phyloP scores from a whole-genome alignment of 1,140 invertebrate species.

The Chrysopa pallens region DNA sequence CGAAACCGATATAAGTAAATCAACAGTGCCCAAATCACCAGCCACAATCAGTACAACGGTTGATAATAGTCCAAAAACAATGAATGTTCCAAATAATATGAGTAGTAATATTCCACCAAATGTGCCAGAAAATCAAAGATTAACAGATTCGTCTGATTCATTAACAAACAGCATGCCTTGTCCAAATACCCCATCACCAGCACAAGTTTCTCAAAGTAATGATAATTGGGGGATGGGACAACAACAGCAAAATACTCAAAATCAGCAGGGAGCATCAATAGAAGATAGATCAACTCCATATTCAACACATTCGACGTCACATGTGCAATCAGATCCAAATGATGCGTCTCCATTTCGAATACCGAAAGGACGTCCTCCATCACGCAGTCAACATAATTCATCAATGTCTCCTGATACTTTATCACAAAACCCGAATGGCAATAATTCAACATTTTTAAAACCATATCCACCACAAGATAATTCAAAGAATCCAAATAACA shows the following conservation, averaged over 20 bases:
- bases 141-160: background rate
- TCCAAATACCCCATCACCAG: background rate
- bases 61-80: background rate
- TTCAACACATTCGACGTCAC: background rate
- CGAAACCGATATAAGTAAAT: background rate
- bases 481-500: background rate
- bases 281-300: background rate
- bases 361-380: conserved; percentile 43
- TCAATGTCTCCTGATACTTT: conserved; percentile 20
- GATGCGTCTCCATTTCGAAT: conserved; percentile 40
- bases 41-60: background rate
- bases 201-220: background rate
- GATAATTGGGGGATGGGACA: background rate
- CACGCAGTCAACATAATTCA: conserved; percentile 26
- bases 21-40: background rate
- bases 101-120: background rate
- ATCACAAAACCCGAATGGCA: conserved; percentile 15
- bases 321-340: conserved; percentile 14
- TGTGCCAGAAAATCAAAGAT: background rate
- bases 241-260: background rate
- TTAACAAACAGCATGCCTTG: background rate
- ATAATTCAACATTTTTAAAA: conserved; percentile 28
- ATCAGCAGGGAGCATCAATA: background rate
- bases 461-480: conserved; percentile 25
- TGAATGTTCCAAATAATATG: background rate